Evolutionary conservation across 2,888 invertebrate species (phyloP), one percentile per base, ranked within the genome.

Genomic region (Allacma fusca): DNA sequence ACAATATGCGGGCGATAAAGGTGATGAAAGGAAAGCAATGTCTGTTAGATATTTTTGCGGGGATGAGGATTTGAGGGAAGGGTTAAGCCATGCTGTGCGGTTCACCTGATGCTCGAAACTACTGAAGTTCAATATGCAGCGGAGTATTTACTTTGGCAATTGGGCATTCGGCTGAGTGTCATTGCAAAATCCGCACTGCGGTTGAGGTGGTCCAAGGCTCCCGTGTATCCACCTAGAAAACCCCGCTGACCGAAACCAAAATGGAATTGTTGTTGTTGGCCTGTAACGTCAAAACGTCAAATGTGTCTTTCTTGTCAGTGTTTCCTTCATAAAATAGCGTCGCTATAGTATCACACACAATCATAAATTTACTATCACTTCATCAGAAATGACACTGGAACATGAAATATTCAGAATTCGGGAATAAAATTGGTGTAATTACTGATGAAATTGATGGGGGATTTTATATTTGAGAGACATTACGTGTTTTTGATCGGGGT

Each of bases 261-360:
- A 89, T 96, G 95, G 88, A 96, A 95, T 90, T 95, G 95, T 89
- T 96, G 95, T 89, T 96, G 96, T 88, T 94, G 94, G 89, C 96
- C 96, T 96, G 69, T 57, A 71, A 44, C 50, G 50, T 64, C 28
- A 23, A 64, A 4, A 21, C 23, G 21, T 21, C 21, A 5, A 2
- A 50, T 50, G 4, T 50, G 50, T 40, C 5, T 40, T 13, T n/a
- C n/a, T n/a, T n/a, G n/a, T n/a, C n/a, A n/a, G n/a, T n/a, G n/a
- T n/a, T n/a, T n/a, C n/a, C n/a, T n/a, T n/a, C n/a, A n/a, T n/a
- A n/a, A n/a, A n/a, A n/a, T n/a, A n/a, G n/a, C n/a, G n/a, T n/a
- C n/a, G n/a, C n/a, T n/a, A n/a, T n/a, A n/a, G n/a, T n/a, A n/a
- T n/a, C n/a, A n/a, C n/a, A n/a, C n/a, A n/a, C n/a, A n/a, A n/a